Conservation (phyloP, 2,888 invertebrate genomes). For the Dinocampus coccinellae region DNA sequence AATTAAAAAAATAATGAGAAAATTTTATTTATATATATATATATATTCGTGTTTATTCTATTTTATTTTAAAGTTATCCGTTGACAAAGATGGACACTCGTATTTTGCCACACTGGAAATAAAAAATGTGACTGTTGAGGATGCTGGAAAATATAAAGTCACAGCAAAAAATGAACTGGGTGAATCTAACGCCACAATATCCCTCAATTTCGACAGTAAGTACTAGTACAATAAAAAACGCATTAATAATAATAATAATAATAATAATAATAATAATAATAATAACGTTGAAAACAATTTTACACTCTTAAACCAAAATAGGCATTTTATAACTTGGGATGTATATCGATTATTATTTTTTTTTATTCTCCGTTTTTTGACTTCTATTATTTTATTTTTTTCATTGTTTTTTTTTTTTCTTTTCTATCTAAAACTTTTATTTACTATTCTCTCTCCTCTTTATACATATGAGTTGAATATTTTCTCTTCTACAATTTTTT, state of each 20-base stretch:
- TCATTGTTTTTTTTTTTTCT: not conserved
- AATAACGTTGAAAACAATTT: conserved; percentile 31
- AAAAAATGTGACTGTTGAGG: conserved; percentile 94
- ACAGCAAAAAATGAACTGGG: conserved; percentile 98
- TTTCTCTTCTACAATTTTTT: not conserved
- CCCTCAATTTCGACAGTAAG: conserved; percentile 99
- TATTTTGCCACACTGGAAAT: conserved; percentile 95
- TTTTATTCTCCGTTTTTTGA: conserved; percentile 45
- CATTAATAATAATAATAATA: conserved; percentile 25
- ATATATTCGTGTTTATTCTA: conserved; percentile 58
- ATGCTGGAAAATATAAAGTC: conserved; percentile 97
- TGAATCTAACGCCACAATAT: conserved; percentile 96
- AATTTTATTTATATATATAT: conserved; percentile 29
- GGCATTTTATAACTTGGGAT: conserved; percentile 58
- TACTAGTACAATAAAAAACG: conserved; percentile 61
- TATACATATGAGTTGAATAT: conserved; percentile 15
- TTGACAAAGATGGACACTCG: conserved; percentile 92
- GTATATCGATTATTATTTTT: conserved; percentile 62
- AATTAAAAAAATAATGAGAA: not conserved
- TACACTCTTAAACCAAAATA: conserved; percentile 24
- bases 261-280: conserved; percentile 26
- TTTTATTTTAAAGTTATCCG: conserved; percentile 85
- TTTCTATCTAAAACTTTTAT: not conserved
- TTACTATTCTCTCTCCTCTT: conserved; percentile 2
- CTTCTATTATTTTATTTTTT: conserved; percentile 41